phyloP scores from a whole-genome alignment of 1,140 invertebrate genomes.

The Steinernema feltiae region DNA sequence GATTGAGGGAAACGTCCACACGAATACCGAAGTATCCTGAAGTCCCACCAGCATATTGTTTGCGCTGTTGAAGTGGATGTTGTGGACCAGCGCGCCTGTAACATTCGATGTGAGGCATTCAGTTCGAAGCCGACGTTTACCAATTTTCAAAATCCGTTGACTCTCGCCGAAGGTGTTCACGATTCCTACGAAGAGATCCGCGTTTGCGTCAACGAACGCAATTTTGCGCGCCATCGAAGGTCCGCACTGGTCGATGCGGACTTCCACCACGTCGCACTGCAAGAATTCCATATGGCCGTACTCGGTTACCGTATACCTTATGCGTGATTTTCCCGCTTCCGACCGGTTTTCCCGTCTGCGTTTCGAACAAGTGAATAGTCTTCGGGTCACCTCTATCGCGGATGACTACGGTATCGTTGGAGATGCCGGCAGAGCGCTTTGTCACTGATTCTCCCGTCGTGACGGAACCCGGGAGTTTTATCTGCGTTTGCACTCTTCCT shows the following conservation, averaged over 20 bases:
- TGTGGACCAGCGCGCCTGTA: conserved; percentile 71
- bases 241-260: conserved; percentile 75
- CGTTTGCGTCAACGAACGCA: conserved; percentile 74
- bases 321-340: conserved; percentile 67
- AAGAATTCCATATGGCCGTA: conserved; percentile 52
- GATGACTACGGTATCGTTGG: conserved; percentile 75
- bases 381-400: conserved; percentile 74
- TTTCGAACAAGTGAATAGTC: conserved; percentile 78
- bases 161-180: conserved; percentile 66
- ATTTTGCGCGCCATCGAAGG: conserved; percentile 67
- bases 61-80: conserved; percentile 74
- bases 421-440: conserved; percentile 68
- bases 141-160: conserved; percentile 37
- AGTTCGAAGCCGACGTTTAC: conserved; percentile 20
- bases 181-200: conserved; percentile 71
- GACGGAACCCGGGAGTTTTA: conserved; percentile 57
- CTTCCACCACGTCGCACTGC: conserved; percentile 67
- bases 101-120: conserved; percentile 1
- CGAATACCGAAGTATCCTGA: conserved; percentile 71
- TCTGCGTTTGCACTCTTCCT: conserved; percentile 73
- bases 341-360: conserved; percentile 67
- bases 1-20: conserved; percentile 78
- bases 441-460: conserved; percentile 67
- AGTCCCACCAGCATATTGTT: conserved; percentile 77
- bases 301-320: conserved; percentile 59